Evolutionary conservation across 2,113 vertebrate genomes (phyloP), one percentile per base, ranked within the genome.

Genomic region (Sinocyclocheilus rhinocerous): DNA sequence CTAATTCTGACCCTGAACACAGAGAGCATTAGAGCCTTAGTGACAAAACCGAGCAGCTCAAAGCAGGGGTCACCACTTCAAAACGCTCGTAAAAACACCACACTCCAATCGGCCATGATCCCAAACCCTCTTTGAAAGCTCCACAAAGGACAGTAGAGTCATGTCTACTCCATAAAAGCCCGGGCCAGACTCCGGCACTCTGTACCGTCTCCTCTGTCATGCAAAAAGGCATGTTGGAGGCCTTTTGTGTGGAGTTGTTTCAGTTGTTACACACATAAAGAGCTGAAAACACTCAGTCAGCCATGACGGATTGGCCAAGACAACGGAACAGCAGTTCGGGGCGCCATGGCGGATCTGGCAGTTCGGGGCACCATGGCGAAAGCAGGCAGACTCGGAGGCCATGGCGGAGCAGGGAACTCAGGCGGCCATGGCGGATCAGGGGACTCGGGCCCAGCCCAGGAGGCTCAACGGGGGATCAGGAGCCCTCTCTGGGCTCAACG

Each of bases 131-230:
- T 85, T 59, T 70, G 78, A 72, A 70, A 70, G 36, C 22, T 12
- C 36, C n/a, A 59, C 65, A 52, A 85, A 85, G 79, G 33, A 39
- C 67, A 81, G 36, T 22, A 72, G 24, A 86, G 85, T 42, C 77
- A 73, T 72, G 65, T 72, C 65, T 85, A 63, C 52, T 45, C 61
- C 39, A 72, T 81, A 45, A 81, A 81, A 61, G 39, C 39, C 50
- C 39, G 8, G 61, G 36, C 61, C 57, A 24, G 12, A 63, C 52
- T 75, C 50, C 29, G 6, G n/a, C 78, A 39, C 78, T 55, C n/a
- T 78, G n/a, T 0, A 10, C 50, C 48, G 15, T 18, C 61, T 72
- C 26, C 59, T 50, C 77, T 81, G 67, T 73, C 78, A 42, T 73
- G 50, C 26, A 73, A 76, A 61, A 63, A 33, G 48, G 18, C 42